Evolutionary conservation across 2,888 invertebrate species (phyloP), one percentile per base, ranked within the genome.

Genomic region (Pegoplata infirma): DNA sequence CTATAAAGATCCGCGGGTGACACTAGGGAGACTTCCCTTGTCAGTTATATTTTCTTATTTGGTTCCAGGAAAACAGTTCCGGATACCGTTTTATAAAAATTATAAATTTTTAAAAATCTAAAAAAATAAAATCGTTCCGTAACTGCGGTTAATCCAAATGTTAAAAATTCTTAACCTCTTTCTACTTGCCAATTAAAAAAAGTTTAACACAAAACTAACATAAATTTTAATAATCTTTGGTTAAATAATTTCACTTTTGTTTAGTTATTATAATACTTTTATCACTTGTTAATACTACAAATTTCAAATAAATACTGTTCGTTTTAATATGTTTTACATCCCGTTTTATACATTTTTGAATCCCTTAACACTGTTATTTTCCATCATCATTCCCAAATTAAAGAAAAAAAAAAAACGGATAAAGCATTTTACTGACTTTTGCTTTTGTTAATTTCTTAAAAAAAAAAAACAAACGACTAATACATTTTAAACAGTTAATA

Each of bases 401-500:
- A 53, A 36, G 19, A 8, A 19, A 7, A 56, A 66, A 69, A 66
- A n/a, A n/a, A n/a, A n/a, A n/a, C n/a, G 64, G 46, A 73, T 72
- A 59, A 49, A 25, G 23, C 36, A 25, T 53, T 58, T 46, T 10
- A 5, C n/a, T 16, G 28, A 55, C 32, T 53, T 32, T 53, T 14
- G 32, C 28, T 23, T 56, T 28, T 49, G 21, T 53, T 44, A 44
- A 32, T 44, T 66, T 66, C 66, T 58, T 58, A 32, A 46, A 49
- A 73, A 53, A 40, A 55, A 40, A 36, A 56, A 14, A 47, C 21
- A 23, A 14, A 25, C 25, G 6, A 25, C n/a, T n/a, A n/a, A 25
- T 25, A 25, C 44, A n/a, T n/a, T 69, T 78, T 71, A 53, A 71
- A 67, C 75, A 75, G 75, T 79, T 79, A 79, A 79, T 79, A 75